phyloP scores from a whole-genome alignment of 2,888 invertebrate species.

The Drosophila anomelani region DNA sequence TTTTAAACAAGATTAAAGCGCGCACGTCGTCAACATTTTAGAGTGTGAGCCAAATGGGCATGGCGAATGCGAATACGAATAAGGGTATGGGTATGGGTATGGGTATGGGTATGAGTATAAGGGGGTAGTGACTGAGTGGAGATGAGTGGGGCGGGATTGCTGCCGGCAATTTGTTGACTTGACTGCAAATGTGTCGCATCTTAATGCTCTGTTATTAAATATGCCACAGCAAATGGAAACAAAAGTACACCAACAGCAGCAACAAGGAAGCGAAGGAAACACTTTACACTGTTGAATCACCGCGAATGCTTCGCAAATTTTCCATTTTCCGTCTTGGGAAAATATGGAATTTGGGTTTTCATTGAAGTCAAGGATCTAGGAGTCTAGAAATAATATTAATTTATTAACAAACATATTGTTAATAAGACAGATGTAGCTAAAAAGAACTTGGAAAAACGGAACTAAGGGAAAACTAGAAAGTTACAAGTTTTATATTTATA shows the following conservation, averaged over 20 bases:
- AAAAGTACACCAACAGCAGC: slow-evolving; percentile 13
- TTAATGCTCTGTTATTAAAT: slow-evolving; percentile 76
- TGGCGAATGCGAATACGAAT: slow-evolving; percentile 15
- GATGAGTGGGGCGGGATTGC: slow-evolving; percentile 52
- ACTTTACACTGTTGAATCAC: slow-evolving; percentile 26
- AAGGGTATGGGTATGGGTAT: not conserved
- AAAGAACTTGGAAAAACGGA: not conserved
- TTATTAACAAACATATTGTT: not conserved
- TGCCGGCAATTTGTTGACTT: slow-evolving; percentile 77
- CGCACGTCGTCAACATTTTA: slow-evolving; percentile 62
- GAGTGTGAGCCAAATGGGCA: slow-evolving; percentile 50
- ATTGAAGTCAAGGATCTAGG: slow-evolving; percentile 8
- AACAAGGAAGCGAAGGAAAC: slow-evolving; percentile 23
- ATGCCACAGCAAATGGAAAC: slow-evolving; percentile 54
- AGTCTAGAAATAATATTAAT: not conserved
- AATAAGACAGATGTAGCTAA: not conserved
- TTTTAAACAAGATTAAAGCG: slow-evolving; percentile 79
- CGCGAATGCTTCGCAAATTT: slow-evolving; percentile 17
- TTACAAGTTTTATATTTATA: no score
- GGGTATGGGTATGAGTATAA: not conserved
- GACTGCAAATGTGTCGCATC: slow-evolving; percentile 78
- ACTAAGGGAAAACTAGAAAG: not conserved
- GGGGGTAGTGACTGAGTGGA: not conserved
- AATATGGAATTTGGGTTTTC: slow-evolving; percentile 4
- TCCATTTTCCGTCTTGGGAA: slow-evolving; percentile 6